These are phyloP conservation scores for Picus viridis DNA, from an alignment of 2,797 vertebrate genomes.

Conservation along the genomic window DNA sequence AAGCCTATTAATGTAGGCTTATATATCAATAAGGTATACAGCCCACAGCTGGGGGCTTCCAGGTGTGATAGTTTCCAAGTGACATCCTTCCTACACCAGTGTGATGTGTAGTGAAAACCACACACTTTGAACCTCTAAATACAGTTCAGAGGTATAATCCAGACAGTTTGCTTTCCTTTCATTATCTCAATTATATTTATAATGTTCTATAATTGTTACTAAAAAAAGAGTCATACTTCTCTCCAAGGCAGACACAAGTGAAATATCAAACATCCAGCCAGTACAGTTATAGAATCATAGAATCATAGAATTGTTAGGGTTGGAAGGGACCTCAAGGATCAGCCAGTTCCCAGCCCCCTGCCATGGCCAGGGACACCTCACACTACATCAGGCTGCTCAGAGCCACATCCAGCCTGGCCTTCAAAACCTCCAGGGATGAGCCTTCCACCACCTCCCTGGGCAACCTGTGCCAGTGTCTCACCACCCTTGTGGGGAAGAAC, in stretches of 20 bases:
- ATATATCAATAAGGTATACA: background rate
- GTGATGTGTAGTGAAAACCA: background rate
- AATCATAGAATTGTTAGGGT: too few relatives aligned
- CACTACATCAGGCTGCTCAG: too few relatives aligned
- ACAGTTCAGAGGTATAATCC: background rate
- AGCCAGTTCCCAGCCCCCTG: too few relatives aligned
- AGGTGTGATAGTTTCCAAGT: background rate
- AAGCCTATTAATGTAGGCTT: background rate
- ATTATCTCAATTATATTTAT: slow-evolving; percentile 6
- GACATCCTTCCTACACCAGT: background rate
- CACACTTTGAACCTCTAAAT: background rate
- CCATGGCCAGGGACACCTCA: too few relatives aligned
- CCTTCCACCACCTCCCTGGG: too few relatives aligned
- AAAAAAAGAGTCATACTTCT: background rate
- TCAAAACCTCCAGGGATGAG: too few relatives aligned
- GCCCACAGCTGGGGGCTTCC: background rate
- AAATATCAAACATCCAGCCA: background rate
- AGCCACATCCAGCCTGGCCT: too few relatives aligned
- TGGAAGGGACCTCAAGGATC: too few relatives aligned
- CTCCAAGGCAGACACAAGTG: background rate
- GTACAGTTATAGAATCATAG: too few relatives aligned
- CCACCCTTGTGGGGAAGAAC: too few relatives aligned
- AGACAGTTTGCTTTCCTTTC: background rate
- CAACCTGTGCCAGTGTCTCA: too few relatives aligned
- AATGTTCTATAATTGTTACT: background rate